Base-by-base conservation (phyloP, 2,797 vertebrate genomes). In the Poliocrania exsul region DNA sequence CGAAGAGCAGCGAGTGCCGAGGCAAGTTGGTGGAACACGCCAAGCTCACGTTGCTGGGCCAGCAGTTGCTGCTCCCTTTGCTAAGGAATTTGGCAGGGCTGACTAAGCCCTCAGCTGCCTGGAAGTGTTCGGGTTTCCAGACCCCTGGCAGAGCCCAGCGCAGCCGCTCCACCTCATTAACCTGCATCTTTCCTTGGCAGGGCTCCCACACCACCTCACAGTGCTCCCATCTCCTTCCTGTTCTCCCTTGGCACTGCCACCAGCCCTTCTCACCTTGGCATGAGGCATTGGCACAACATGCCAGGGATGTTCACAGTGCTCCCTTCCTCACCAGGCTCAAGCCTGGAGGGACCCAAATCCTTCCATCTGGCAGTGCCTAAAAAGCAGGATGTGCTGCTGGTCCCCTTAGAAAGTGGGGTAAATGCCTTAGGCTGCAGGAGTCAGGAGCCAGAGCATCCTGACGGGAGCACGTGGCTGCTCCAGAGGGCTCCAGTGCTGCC, bases 41-140 rank as follows among this genome's bases (percentile, higher is more conserved):
- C 81, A 89, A 86, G 75, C 62, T 71, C 71, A 40, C 4, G 0
- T 49, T 29, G 93, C 94, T 85, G 96, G 81, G 49, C 40, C 83
- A 96, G 28, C 51, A 51, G 58, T 72, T 8, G 0, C 90, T 92
- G 78, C 88, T 88, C 18, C 26, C 67, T 92, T 53, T 73, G 69
- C 81, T 89, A 3, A 83, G 72, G 94, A 88, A 91, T 91, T 97
- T 95, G 92, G 96, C 92, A 95, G 57, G 37, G 61, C 38, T 87
- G n/a, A 19, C 57, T 56, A 16, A 81, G 53, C 57, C 86, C 51
- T 6, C 61, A 85, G 92, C 95, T 94, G 93, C 88, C 83, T 94
- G 79, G 74, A 80, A 87, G 84, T 5, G 26, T 38, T 93, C 16
- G 0, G 57, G 35, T 94, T 94, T 89, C 79, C 90, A 92, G 94